Conservation (phyloP, 2,888 invertebrate genomes). For the Troglohyphantes excavatus region DNA sequence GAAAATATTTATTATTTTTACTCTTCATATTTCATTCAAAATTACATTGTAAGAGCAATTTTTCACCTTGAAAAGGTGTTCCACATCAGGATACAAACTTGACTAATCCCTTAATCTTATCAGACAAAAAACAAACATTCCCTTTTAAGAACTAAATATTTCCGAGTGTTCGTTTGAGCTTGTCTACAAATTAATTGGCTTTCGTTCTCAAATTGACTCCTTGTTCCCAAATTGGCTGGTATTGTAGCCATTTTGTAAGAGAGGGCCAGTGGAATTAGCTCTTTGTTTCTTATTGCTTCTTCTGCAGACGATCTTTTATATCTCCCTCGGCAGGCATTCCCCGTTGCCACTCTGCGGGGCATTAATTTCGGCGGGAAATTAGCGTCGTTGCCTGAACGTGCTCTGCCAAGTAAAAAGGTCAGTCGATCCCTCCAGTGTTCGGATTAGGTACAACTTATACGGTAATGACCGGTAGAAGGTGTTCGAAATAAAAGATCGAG, state of each 20-base stretch:
- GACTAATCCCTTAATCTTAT: background rate
- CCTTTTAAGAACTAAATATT: background rate
- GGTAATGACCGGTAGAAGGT: constrained; percentile 49
- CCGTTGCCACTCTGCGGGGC: constrained; percentile 76
- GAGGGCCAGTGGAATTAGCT: constrained; percentile 66
- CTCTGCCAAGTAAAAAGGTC: constrained; percentile 58
- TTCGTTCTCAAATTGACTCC: constrained; percentile 54
- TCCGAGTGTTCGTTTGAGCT: constrained; percentile 17
- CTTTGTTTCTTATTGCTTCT: constrained; percentile 41
- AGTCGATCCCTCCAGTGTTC: constrained; percentile 21
- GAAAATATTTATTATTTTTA: too few species aligned
- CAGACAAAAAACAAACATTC: background rate
- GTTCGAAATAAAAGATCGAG: constrained; percentile 47
- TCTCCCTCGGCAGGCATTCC: constrained; percentile 71
- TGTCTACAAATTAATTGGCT: constrained; percentile 63
- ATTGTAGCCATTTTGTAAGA: constrained; percentile 73
- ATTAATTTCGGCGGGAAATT: constrained; percentile 75
- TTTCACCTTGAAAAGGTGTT: too few species aligned
- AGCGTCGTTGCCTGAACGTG: constrained; percentile 78
- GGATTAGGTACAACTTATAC: constrained; percentile 54
- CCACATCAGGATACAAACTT: too few species aligned
- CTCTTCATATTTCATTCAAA: too few species aligned
- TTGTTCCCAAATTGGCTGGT: constrained; percentile 66
- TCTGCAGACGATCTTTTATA: constrained; percentile 58
- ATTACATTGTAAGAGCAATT: too few species aligned